Percentiles rank a stretch among this genome's conserved stretches.
These are phyloP conservation scores for Ditylenchus weischeri DNA, from an alignment of 2,888 invertebrate species.

Conservation along the genomic window DNA sequence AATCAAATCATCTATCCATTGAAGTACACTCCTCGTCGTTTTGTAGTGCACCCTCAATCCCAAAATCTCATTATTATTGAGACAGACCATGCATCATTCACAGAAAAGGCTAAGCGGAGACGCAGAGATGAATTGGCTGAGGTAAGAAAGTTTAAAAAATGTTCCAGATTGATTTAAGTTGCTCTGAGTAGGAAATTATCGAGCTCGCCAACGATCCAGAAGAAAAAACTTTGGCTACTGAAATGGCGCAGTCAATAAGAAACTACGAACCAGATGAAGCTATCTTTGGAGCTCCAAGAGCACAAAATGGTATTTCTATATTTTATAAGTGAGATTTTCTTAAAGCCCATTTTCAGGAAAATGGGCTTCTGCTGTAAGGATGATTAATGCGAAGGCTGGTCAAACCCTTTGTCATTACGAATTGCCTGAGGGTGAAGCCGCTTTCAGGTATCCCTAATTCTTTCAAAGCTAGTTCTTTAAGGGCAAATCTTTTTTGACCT, in stretches of 20 bases:
- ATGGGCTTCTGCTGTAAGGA: conserved; percentile 79
- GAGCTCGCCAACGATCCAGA: conserved; percentile 87
- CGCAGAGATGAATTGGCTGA: conserved; percentile 93
- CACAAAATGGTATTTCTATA: conserved; percentile 82
- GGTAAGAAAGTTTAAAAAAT: conserved; percentile 38
- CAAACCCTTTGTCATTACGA: conserved; percentile 75
- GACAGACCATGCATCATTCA: conserved; percentile 96
- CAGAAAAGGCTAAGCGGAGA: conserved; percentile 89
- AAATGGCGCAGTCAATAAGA: conserved; percentile 93
- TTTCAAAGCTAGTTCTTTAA: too few species aligned
- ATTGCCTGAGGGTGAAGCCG: conserved; percentile 92
- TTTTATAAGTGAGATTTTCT: conserved; percentile 60
- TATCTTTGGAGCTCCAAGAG: conserved; percentile 92
- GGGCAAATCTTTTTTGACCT: too few species aligned
- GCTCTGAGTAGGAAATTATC: conserved; percentile 74
- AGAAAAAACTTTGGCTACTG: conserved; percentile 85
- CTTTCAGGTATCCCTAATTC: conserved; percentile 69
- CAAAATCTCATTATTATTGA: conserved; percentile 86
- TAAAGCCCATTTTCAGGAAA: conserved; percentile 72
- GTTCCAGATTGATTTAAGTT: background rate
- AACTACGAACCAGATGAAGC: conserved; percentile 76
- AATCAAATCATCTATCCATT: conserved; percentile 85
- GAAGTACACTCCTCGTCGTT: conserved; percentile 79
- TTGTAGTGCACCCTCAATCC: conserved; percentile 81
- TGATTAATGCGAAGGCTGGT: conserved; percentile 80